These are phyloP conservation scores for Hypothenemus hampei DNA, from an alignment of 1,140 invertebrate species.

Conservation along the genomic window DNA sequence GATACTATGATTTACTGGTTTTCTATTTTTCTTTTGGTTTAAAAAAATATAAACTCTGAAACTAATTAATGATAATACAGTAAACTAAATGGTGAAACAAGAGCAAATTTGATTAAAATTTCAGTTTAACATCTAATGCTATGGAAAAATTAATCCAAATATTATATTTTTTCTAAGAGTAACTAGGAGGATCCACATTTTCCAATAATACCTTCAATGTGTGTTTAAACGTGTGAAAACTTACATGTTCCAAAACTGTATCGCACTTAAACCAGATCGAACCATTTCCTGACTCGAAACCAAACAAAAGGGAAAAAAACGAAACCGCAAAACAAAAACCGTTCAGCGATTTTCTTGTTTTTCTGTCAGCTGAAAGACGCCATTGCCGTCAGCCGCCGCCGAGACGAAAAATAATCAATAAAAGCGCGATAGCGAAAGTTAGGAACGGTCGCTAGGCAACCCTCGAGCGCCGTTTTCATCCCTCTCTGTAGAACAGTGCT, in stretches of 20 bases:
- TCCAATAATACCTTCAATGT: no score
- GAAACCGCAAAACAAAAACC: slow-evolving; percentile 37
- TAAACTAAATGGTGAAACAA: no score
- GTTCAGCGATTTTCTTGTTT: slow-evolving; percentile 37
- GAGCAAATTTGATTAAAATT: no score
- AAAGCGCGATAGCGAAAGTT: slow-evolving; percentile 43
- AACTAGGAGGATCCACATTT: no score
- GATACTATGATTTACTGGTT: no score
- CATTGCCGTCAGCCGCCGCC: slow-evolving; percentile 43
- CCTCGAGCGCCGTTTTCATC: slow-evolving; percentile 25
- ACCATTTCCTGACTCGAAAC: slow-evolving; percentile 1
- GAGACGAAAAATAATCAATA: slow-evolving; percentile 47
- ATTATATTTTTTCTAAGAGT: no score
- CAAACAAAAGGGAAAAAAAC: slow-evolving; percentile 35
- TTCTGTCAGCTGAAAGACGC: slow-evolving; percentile 47
- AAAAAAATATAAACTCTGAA: no score
- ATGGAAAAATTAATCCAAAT: no score
- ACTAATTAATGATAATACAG: no score
- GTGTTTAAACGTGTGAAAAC: slow-evolving; percentile 24
- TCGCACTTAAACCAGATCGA: slow-evolving; percentile 25
- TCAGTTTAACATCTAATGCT: no score
- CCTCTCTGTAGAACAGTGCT: slow-evolving; percentile 8
- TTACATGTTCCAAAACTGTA: slow-evolving; percentile 37
- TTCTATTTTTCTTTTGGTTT: no score
- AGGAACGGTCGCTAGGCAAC: slow-evolving; percentile 32